Evolutionary conservation across 2,113 vertebrate species (phyloP).

Genomic region (Pyxicephalus adspersus): DNA sequence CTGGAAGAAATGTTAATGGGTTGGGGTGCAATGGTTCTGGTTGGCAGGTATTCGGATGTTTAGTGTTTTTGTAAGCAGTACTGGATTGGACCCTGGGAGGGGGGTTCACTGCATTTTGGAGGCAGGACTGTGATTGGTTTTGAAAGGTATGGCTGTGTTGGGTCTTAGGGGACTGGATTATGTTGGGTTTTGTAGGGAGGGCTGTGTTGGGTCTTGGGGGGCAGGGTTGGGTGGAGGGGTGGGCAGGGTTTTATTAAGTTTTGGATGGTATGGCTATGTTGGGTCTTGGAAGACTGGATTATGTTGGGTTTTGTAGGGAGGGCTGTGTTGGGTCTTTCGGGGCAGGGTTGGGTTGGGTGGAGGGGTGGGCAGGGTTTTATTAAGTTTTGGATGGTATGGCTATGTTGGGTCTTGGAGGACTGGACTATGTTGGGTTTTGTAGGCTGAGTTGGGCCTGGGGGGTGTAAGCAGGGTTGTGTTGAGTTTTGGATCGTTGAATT

Average conservation of each 20-base stretch:
- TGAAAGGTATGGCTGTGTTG: constrained; percentile 1
- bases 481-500: too few species aligned
- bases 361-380: neutral
- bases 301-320: neutral
- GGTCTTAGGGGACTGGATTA: neutral
- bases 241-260: neutral
- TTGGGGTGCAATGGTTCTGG: neutral
- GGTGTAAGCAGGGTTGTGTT: too few species aligned
- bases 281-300: neutral
- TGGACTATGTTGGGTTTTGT: too few species aligned
- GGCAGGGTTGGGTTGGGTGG: neutral
- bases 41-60: neutral
- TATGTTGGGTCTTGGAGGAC: neutral
- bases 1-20: neutral
- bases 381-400: neutral
- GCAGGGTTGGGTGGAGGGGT: neutral
- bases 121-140: neutral
- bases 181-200: neutral
- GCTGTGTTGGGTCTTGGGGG: neutral
- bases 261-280: neutral
- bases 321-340: neutral
- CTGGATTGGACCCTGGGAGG: neutral
- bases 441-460: neutral
- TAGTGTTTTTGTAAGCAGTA: neutral
- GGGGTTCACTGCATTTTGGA: too few species aligned